Evolutionary conservation across 2,888 invertebrate species (phyloP), one percentile per base, ranked within the genome.

Genomic region (Gisinianus flammeolus): DNA sequence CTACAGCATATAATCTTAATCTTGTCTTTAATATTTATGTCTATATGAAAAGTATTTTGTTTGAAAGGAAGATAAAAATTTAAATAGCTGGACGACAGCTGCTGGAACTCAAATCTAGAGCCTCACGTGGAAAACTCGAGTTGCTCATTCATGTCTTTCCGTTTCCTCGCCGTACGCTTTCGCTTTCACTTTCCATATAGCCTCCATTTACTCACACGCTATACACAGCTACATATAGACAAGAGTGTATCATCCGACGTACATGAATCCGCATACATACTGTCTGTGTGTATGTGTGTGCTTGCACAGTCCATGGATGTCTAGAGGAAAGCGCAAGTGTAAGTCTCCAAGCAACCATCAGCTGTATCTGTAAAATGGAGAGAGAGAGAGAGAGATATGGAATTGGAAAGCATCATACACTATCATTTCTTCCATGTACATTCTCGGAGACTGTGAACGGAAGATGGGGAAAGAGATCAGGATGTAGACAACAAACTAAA

Each of bases 261-360:
- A 6, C 2, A 58, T 58, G 58, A 26, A 26, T 12, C 28, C 24
- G 62, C 12, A 12, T 24, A 4, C 28, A 12, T 28, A 26, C 16
- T 26, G 28, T 62, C 24, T 16, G 22, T 58, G 8, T 24, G 16
- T 58, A 58, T 58, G 22, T 1, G 24, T 28, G 62, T 5, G 19
- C 4, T 4, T 16, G 54, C n/a, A 19, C 16, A 54, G 54, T 54
- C 8, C 6, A 54, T n/a, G 26, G 28, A 12, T 26, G 22, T 19
- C 4, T 5, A 26, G 62, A 26, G 28, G n/a, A 58, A 12, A 31
- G 72, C 72, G 72, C 72, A 72, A 72, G 33, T 19, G 33, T 26
- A 26, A 22, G 72, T 72, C 31, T 52, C 72, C 58, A 72, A 72
- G 72, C 72, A 72, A 72, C 72, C 56, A 33, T 30, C 30, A 64